Evolutionary conservation across 2,797 vertebrate species (phyloP).

Genomic region (Brachymystax lenok): DNA sequence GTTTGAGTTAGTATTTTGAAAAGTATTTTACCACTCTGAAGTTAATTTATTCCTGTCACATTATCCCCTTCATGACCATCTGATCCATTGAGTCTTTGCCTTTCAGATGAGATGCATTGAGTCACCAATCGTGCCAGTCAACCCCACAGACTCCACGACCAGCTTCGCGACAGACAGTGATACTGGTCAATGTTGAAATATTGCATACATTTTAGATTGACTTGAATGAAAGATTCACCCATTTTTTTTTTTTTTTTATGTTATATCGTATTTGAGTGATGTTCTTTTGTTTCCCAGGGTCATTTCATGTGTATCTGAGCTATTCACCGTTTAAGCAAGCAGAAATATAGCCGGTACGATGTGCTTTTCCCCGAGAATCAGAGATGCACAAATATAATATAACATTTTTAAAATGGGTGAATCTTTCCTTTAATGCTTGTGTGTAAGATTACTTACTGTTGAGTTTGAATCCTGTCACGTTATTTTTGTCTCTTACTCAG

Average conservation of each 20-base stretch:
- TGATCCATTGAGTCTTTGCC: conserved; percentile 11
- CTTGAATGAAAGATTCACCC: neutral
- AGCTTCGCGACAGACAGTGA: conserved; percentile 52
- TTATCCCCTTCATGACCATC: neutral
- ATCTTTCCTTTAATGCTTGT: neutral
- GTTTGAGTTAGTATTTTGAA: neutral
- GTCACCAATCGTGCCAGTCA: conserved; percentile 36
- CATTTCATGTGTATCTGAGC: too few species aligned
- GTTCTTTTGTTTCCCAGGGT: too few species aligned
- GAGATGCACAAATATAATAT: too few species aligned
- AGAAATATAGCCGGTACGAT: neutral
- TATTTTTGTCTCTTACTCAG: conserved; percentile 6
- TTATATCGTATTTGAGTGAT: too few species aligned
- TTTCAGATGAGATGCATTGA: conserved; percentile 61
- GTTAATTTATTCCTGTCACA: conserved; percentile 1
- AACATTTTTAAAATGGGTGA: too few species aligned
- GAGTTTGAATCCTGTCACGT: neutral
- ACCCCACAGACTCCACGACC: conserved; percentile 50
- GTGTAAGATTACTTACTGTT: neutral
- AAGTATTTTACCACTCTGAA: neutral
- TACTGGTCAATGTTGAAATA: conserved; percentile 49
- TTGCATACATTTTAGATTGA: neutral
- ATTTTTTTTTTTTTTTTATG: too few species aligned
- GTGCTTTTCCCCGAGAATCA: neutral
- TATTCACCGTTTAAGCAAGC: too few species aligned